Evolutionary conservation across 2,113 vertebrate species (phyloP).

Genomic region (Salvator merianae): DNA sequence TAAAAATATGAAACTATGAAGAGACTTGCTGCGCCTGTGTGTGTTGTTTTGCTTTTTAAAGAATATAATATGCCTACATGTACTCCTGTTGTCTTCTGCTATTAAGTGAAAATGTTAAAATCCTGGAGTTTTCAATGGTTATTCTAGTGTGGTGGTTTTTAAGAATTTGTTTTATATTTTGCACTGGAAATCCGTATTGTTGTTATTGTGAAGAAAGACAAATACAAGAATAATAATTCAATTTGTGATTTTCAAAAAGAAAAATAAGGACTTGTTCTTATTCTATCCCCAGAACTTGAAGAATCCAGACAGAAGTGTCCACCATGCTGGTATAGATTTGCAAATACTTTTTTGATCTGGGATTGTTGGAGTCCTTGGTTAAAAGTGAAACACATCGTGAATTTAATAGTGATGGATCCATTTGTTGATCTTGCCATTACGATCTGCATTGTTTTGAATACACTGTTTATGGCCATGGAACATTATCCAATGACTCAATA

Average conservation of each 20-base stretch:
- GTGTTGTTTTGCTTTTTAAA: too few species aligned
- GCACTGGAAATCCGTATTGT: too few species aligned
- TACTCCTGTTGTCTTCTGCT: too few species aligned
- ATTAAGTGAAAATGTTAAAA: too few species aligned
- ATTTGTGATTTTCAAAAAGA: background rate
- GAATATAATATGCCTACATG: too few species aligned
- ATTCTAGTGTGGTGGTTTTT: too few species aligned
- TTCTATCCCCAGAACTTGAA: constrained; percentile 84
- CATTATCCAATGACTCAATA: constrained; percentile 80
- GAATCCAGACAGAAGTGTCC: constrained; percentile 92
- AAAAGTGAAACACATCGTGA: constrained; percentile 86
- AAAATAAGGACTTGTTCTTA: background rate
- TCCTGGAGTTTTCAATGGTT: too few species aligned
- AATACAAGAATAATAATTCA: too few species aligned
- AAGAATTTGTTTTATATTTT: too few species aligned
- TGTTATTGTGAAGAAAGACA: too few species aligned
- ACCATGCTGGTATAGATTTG: constrained; percentile 91
- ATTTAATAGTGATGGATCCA: constrained; percentile 93
- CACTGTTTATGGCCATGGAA: constrained; percentile 98
- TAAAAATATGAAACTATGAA: too few species aligned
- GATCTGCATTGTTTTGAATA: constrained; percentile 96
- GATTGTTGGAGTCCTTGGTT: constrained; percentile 91
- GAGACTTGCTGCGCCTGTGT: too few species aligned
- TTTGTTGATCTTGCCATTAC: constrained; percentile 94
- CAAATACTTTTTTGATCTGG: constrained; percentile 92